Conservation (phyloP, 2,888 invertebrate species). For the Eurytoma californica region DNA sequence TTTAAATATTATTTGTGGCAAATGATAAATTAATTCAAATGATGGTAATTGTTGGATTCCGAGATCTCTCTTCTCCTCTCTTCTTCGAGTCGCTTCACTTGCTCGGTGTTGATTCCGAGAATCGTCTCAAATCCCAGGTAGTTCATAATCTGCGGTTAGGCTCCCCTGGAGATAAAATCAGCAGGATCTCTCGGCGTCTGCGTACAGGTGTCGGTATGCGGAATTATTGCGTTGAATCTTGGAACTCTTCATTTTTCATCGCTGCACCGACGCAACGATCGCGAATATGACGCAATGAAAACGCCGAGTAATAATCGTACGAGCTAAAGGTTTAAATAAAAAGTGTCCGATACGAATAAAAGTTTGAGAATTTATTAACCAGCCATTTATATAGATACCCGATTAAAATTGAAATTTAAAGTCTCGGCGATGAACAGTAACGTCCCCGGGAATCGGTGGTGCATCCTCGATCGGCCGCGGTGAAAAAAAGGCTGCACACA, state of each 20-base stretch:
- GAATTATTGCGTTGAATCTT: constrained; percentile 68
- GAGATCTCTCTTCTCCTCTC: background rate
- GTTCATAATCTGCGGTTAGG: constrained; percentile 71
- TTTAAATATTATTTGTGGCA: too few species aligned
- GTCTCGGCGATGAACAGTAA: background rate
- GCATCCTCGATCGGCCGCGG: background rate
- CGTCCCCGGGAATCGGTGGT: background rate
- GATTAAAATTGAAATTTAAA: constrained; percentile 31
- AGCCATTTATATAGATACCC: background rate
- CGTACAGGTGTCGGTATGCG: constrained; percentile 70
- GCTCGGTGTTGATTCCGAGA: constrained; percentile 64
- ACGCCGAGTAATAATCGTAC: background rate
- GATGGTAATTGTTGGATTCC: constrained; percentile 19
- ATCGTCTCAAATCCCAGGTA: constrained; percentile 70
- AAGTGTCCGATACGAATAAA: too few species aligned
- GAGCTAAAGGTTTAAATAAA: background rate
- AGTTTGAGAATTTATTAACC: too few species aligned
- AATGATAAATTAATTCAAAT: constrained; percentile 39
- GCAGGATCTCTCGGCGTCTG: constrained; percentile 57
- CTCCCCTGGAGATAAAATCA: constrained; percentile 68
- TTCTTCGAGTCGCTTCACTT: constrained; percentile 15
- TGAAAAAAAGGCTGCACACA: constrained; percentile 7
- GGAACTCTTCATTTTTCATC: constrained; percentile 62
- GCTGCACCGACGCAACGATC: background rate
- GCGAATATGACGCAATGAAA: background rate